These are phyloP conservation scores for Chlorops oryzae DNA, from an alignment of 1,140 invertebrate genomes.

Conservation along the genomic window DNA sequence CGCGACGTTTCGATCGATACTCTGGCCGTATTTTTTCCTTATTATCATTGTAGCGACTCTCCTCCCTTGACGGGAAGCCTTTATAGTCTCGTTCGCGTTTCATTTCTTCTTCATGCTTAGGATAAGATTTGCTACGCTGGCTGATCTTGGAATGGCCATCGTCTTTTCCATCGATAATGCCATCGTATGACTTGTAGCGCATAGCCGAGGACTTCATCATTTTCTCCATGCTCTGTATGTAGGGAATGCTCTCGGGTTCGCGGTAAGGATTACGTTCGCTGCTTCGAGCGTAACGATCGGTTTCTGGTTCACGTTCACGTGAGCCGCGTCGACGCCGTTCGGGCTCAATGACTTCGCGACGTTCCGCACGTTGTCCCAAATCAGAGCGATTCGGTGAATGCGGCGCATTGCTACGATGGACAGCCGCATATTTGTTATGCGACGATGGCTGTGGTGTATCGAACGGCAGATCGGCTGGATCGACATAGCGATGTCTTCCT, in stretches of 20 bases:
- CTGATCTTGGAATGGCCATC: slow-evolving; percentile 17
- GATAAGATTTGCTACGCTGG: slow-evolving; percentile 15
- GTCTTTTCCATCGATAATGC: slow-evolving; percentile 5
- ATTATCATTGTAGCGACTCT: slow-evolving; percentile 47
- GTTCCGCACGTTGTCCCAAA: slow-evolving; percentile 9
- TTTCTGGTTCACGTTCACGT: slow-evolving; percentile 13
- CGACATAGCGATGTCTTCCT: slow-evolving; percentile 38
- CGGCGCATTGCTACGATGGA: slow-evolving; percentile 21
- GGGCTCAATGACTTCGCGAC: slow-evolving; percentile 11
- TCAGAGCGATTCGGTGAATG: slow-evolving; percentile 15
- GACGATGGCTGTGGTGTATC: slow-evolving; percentile 21
- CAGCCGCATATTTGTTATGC: slow-evolving; percentile 35
- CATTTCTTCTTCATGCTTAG: slow-evolving; percentile 12
- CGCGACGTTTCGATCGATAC: slow-evolving; percentile 22
- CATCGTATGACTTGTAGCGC: slow-evolving; percentile 29
- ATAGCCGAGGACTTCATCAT: slow-evolving; percentile 46
- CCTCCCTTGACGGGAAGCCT: too few relatives aligned
- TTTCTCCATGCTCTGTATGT: slow-evolving; percentile 45
- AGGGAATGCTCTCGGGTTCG: slow-evolving; percentile 44
- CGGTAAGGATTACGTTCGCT: slow-evolving; percentile 41
- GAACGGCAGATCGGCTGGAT: slow-evolving; percentile 36
- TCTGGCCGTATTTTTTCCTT: slow-evolving; percentile 42
- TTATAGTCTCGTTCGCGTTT: slow-evolving; percentile 3
- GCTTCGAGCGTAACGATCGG: slow-evolving; percentile 24
- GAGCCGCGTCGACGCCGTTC: background rate